Evolutionary conservation across 1,140 invertebrate species (phyloP).

Genomic region (Acyrthosiphon pisum): DNA sequence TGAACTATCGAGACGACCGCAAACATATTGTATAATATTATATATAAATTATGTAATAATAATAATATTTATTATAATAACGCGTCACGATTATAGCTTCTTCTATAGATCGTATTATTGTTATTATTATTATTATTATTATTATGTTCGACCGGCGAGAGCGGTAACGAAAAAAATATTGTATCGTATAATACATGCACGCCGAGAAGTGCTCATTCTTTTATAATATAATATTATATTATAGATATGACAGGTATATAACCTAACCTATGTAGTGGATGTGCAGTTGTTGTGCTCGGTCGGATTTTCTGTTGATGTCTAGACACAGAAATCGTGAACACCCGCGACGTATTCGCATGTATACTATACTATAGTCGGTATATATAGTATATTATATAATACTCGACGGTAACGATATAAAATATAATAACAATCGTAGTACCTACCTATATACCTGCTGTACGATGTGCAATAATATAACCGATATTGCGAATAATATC

Average conservation of each 20-base stretch:
- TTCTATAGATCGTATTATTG: not conserved
- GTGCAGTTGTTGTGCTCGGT: not conserved
- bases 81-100: not conserved
- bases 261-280: not conserved
- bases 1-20: not conserved
- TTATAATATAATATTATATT: not conserved
- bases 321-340: conserved; percentile 1
- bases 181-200: not conserved
- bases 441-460: not conserved
- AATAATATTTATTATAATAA: not conserved
- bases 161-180: not conserved
- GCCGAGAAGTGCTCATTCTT: too few species aligned
- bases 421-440: not conserved
- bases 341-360: not conserved
- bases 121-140: not conserved
- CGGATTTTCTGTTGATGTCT: not conserved
- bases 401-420: not conserved
- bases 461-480: not conserved
- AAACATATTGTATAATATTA: not conserved
- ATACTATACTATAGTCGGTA: not conserved
- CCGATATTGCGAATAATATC: not conserved
- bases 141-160: not conserved
- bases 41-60: not conserved
- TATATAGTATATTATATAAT: not conserved
- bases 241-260: not conserved